A percentile compares a stretch with the other conserved stretches of the same genome.
These are phyloP conservation scores for Habrosyne pyritoides DNA, from an alignment of 2,888 invertebrate species.

Conservation along the genomic window DNA sequence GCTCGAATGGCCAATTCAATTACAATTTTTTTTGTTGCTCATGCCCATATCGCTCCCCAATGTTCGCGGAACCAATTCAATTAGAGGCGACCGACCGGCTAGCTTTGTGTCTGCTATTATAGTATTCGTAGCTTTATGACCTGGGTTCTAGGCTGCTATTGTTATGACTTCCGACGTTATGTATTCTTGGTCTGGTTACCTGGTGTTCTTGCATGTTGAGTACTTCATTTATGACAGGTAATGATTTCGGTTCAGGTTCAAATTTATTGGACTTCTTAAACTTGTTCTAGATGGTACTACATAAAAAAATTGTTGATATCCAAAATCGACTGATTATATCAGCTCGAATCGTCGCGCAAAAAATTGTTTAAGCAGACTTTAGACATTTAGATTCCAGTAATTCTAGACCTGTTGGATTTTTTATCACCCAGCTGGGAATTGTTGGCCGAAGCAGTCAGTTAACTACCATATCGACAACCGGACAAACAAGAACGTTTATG, in stretches of 20 bases:
- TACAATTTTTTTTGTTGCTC: conserved; percentile 24
- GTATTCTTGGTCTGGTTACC: not conserved
- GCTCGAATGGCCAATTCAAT: conserved; percentile 27
- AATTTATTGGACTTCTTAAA: no score
- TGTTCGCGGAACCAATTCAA: conserved; percentile 32
- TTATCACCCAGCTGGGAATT: no score
- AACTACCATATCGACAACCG: not conserved
- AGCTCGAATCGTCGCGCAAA: not conserved
- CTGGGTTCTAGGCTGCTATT: not conserved
- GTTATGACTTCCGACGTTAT: not conserved
- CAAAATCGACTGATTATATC: no score
- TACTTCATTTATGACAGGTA: not conserved
- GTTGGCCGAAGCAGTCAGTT: no score
- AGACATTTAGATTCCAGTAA: not conserved
- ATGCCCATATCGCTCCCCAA: conserved; percentile 18
- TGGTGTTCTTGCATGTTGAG: not conserved
- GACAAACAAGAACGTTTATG: not conserved
- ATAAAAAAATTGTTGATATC: no score
- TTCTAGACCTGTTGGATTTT: not conserved
- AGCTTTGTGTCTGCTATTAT: not conserved
- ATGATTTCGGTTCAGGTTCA: not conserved
- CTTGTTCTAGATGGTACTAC: no score
- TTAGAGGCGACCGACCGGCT: conserved; percentile 23
- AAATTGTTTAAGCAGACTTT: no score
- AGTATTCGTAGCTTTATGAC: not conserved